These are phyloP conservation scores for Bombus polaris DNA, from an alignment of 1,140 invertebrate genomes.

Conservation along the genomic window DNA sequence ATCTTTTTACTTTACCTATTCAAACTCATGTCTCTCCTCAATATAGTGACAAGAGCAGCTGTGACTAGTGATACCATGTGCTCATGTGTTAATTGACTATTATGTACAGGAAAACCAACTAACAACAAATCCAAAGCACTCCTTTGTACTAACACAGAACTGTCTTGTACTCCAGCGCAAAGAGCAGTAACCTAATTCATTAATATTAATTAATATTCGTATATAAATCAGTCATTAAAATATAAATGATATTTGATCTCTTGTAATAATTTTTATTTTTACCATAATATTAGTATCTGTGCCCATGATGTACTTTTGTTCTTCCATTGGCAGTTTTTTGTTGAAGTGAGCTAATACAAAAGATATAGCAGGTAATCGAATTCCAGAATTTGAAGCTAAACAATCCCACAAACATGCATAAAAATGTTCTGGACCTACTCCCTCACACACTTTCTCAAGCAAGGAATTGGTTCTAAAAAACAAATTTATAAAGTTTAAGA, in stretches of 20 bases:
- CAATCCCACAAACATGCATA: constrained; percentile 96
- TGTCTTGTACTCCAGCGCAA: constrained; percentile 90
- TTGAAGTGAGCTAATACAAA: constrained; percentile 93
- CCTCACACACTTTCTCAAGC: constrained; percentile 90
- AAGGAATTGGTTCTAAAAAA: constrained; percentile 88
- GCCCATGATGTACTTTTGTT: constrained; percentile 94
- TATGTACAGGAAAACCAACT: constrained; percentile 94
- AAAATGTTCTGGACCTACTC: constrained; percentile 91
- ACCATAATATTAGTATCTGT: constrained; percentile 93
- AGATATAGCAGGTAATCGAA: constrained; percentile 92
- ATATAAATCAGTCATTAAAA: constrained; percentile 4
- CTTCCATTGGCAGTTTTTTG: constrained; percentile 91
- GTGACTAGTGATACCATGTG: constrained; percentile 92
- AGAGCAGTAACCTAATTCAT: constrained; percentile 85
- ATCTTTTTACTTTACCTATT: constrained; percentile 85
- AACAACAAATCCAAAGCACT: constrained; percentile 93
- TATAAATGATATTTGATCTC: neutral
- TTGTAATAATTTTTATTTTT: constrained; percentile 62
- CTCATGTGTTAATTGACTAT: constrained; percentile 87
- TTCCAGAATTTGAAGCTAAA: constrained; percentile 90
- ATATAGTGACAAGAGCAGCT: constrained; percentile 91
- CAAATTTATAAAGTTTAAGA: constrained; percentile 43
- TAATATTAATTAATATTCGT: neutral
- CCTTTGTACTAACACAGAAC: constrained; percentile 92
- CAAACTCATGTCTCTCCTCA: constrained; percentile 95